Base-by-base conservation (phyloP, 1,140 invertebrate genomes). In the Heliconius nattereri region DNA sequence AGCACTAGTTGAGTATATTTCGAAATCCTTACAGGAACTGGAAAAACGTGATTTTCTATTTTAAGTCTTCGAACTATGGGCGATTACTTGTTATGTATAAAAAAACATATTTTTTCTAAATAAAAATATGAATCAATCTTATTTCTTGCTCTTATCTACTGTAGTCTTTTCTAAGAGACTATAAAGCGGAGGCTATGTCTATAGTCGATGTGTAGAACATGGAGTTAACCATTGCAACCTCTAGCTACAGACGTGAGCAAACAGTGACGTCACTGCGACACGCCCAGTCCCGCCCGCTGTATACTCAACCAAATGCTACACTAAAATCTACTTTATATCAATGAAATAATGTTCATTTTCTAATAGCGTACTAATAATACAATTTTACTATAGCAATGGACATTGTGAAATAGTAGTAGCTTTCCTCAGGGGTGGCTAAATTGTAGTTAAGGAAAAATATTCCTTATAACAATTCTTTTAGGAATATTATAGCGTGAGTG, bases 211-310 rank as follows among this genome's bases (percentile, higher is more conserved):
- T 45, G 16, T 45, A 16, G 60, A 66, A 66, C 60, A 66, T 66
- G 60, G 60, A 66, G 26, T 66, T n/a, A 66, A 32, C 66, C 75
- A 37, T 75, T 45, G 19, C 26, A 73, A 54, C 45, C 45, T 79
- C 78, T 32, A 52, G 57, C 40, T 70, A 74, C 75, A 70, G 79
- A 73, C 75, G 75, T 70, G 79, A 77, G 79, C 73, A 75, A 66
- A 76, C 77, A 72, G 70, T 88, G 90, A 86, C 87, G 88, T 89
- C 89, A 89, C 75, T 74, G 85, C 88, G 75, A 76, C 91, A 89
- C 91, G 91, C 91, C 91, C 90, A 88, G 85, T 81, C 86, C 89
- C 91, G 90, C 90, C 91, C 81, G 83, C 83, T 81, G 82, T 82
- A 78, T 81, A 78, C 78, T 77, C 72, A 78, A 77, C 75, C 78